Evolutionary conservation across 2,888 invertebrate species (phyloP).

Genomic region (Epicampocera succincta): DNA sequence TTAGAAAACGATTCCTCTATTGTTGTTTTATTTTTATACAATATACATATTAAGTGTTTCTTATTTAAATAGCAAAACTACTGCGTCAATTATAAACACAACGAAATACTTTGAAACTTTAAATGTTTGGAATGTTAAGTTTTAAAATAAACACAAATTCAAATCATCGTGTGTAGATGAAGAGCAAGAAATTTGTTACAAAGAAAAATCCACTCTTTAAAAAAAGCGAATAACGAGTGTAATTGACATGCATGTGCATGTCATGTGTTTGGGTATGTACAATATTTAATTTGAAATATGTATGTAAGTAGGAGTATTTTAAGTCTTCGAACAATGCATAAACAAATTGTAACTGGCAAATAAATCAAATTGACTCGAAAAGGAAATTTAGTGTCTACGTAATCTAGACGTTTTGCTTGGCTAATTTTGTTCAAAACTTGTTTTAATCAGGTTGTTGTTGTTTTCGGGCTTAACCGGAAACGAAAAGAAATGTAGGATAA

Average conservation of each 20-base stretch:
- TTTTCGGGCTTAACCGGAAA: not conserved
- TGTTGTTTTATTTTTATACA: conserved; percentile 35
- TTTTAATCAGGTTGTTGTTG: conserved; percentile 10
- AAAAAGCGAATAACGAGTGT: too few relatives aligned
- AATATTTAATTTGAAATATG: not conserved
- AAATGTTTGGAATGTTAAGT: conserved; percentile 47
- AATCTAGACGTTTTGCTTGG: conserved; percentile 51
- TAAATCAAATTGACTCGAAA: conserved; percentile 32
- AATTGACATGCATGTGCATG: too few relatives aligned
- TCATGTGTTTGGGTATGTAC: too few relatives aligned
- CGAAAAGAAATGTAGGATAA: too few relatives aligned
- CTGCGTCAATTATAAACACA: conserved; percentile 58
- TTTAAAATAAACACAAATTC: conserved; percentile 31
- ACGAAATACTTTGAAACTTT: conserved; percentile 39
- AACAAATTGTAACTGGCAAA: conserved; percentile 22
- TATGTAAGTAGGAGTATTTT: not conserved
- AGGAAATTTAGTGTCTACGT: conserved; percentile 31
- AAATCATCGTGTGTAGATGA: conserved; percentile 21
- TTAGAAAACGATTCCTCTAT: conserved; percentile 34
- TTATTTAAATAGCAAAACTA: conserved; percentile 52
- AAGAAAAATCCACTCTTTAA: too few relatives aligned
- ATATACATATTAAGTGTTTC: conserved; percentile 36
- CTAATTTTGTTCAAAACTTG: conserved; percentile 40
- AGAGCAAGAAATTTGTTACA: too few relatives aligned
- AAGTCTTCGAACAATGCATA: conserved; percentile 34